Evolutionary conservation across 35 echinoderm and acorn worm genomes (phyloP).

Genomic region (Ophioderma brevispina): DNA sequence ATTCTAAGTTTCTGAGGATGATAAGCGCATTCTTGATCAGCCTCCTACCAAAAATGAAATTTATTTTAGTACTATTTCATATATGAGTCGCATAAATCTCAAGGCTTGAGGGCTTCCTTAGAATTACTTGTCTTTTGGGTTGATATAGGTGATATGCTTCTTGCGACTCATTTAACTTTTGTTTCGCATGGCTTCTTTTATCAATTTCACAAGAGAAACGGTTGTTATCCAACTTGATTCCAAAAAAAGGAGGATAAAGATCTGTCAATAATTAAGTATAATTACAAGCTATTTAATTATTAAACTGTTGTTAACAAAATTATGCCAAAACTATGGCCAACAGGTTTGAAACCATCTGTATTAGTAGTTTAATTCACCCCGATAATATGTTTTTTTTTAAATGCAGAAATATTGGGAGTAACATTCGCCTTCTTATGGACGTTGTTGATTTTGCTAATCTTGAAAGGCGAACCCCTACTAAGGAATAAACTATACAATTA

Average conservation of each 20-base stretch:
- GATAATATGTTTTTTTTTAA: slow-evolving; percentile 1
- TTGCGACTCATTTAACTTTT: slow-evolving; percentile 3
- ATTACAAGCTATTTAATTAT: too few species aligned
- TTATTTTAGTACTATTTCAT: background rate
- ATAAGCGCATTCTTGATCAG: background rate
- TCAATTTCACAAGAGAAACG: background rate
- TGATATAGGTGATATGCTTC: background rate
- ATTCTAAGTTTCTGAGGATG: background rate
- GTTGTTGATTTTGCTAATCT: background rate
- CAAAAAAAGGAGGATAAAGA: too few species aligned
- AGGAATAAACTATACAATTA: too few species aligned
- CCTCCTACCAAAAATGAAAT: background rate
- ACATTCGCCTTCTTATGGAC: background rate
- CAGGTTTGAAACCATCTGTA: background rate
- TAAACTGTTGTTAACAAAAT: too few species aligned
- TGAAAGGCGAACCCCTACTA: too few species aligned
- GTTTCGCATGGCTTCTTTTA: background rate
- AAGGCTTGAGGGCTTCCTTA: background rate
- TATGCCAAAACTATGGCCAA: background rate
- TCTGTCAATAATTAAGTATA: too few species aligned
- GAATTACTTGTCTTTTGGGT: slow-evolving; percentile 1
- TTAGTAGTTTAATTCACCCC: background rate
- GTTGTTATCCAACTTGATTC: background rate
- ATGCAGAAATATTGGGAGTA: background rate
- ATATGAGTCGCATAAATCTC: background rate